Evolutionary conservation across 1,140 invertebrate species (phyloP).

Genomic region (Zophobas morio): DNA sequence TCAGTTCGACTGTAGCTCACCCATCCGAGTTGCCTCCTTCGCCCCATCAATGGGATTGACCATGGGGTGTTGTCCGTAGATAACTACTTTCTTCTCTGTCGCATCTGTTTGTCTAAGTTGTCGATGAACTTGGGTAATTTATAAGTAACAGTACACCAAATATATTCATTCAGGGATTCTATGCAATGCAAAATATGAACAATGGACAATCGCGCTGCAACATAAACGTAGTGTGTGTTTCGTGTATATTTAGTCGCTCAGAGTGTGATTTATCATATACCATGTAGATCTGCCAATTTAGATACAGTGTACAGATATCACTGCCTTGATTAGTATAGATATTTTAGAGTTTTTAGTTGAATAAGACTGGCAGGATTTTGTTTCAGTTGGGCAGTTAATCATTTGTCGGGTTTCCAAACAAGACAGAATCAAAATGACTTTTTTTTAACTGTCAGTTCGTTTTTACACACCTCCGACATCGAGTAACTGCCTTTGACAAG

Average conservation of each 20-base stretch:
- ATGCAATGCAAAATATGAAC: conserved; percentile 61
- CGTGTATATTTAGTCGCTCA: conserved; percentile 63
- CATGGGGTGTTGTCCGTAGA: conserved; percentile 61
- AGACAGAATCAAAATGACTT: conserved; percentile 17
- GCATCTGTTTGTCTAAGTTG: conserved; percentile 34
- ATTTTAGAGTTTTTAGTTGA: conserved; percentile 59
- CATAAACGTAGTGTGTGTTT: conserved; percentile 59
- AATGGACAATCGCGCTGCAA: conserved; percentile 64
- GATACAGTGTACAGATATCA: conserved; percentile 63
- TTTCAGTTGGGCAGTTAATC: conserved; percentile 30
- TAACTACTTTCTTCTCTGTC: conserved; percentile 56
- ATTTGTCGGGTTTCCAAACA: conserved; percentile 20
- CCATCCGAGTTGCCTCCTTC: conserved; percentile 97
- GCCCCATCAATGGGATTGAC: conserved; percentile 97
- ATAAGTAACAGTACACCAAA: conserved; percentile 63
- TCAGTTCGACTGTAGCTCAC: conserved; percentile 96
- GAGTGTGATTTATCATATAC: conserved; percentile 60
- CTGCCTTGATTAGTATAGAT: conserved; percentile 61
- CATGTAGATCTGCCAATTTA: conserved; percentile 61
- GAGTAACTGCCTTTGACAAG: conserved; percentile 28
- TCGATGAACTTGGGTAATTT: conserved; percentile 32
- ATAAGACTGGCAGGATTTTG: conserved; percentile 61
- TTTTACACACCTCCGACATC: conserved; percentile 17
- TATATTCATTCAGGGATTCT: conserved; percentile 65
- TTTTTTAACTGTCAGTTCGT: not conserved